Percentiles rank a stretch among this genome's conserved stretches.
Evolutionary conservation across 2,888 invertebrate genomes (phyloP).

Genomic region (Linyphia triangularis): DNA sequence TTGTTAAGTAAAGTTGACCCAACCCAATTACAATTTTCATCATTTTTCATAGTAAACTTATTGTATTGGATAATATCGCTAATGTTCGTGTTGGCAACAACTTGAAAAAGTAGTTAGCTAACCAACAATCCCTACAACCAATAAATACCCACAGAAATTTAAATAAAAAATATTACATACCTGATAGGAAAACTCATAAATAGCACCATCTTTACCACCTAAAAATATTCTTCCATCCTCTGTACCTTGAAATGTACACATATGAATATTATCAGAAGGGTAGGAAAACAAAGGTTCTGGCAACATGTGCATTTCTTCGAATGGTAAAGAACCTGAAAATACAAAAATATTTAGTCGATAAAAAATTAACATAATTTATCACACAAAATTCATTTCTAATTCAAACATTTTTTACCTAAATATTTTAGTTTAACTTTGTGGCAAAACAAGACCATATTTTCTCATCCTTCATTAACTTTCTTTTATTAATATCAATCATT

Average conservation of each 20-base stretch:
- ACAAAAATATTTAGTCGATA: not conserved
- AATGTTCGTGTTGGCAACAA: no score
- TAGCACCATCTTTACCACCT: slow-evolving; percentile 94
- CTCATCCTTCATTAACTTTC: no score
- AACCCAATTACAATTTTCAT: no score
- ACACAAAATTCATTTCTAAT: not conserved
- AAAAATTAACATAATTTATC: not conserved
- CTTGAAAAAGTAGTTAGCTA: not conserved
- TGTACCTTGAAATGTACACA: slow-evolving; percentile 90
- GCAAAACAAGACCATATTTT: no score
- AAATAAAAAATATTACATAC: slow-evolving; percentile 81
- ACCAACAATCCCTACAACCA: not conserved
- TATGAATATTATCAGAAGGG: slow-evolving; percentile 92
- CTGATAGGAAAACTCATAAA: slow-evolving; percentile 97
- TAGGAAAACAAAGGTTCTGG: slow-evolving; percentile 96
- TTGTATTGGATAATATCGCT: no score
- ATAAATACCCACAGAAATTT: not conserved
- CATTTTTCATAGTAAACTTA: no score
- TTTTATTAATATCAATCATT: no score
- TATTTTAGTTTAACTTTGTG: no score
- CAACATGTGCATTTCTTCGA: slow-evolving; percentile 89
- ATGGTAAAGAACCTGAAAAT: slow-evolving; percentile 49
- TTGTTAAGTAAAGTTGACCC: no score
- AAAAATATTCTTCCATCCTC: slow-evolving; percentile 93
- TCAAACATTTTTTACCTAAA: not conserved